Evolutionary conservation across 2,888 invertebrate species (phyloP).

Genomic region (Melanchra persicariae): DNA sequence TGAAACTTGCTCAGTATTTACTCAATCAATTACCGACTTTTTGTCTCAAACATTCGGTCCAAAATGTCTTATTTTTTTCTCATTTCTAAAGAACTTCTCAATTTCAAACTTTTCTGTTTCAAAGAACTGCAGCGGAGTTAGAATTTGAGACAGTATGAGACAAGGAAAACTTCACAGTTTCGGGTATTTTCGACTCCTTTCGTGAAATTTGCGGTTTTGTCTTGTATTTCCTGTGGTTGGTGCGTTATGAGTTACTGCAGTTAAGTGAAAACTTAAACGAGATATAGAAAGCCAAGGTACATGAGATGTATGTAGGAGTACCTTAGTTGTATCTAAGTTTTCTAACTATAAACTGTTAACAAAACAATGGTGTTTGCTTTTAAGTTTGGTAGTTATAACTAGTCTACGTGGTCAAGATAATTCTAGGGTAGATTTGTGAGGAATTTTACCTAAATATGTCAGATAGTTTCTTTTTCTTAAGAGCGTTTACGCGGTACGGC

Average conservation of each 20-base stretch:
- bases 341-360: neutral
- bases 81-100: constrained; percentile 32
- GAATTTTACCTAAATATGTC: too few relatives aligned
- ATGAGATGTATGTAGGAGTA: neutral
- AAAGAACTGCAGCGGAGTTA: constrained; percentile 27
- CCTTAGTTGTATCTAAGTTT: neutral
- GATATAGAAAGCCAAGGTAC: too few relatives aligned
- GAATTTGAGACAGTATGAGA: constrained; percentile 10
- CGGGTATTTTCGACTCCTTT: constrained; percentile 23
- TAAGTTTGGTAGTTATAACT: too few relatives aligned
- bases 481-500: too few relatives aligned
- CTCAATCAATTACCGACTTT: constrained; percentile 54
- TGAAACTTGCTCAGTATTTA: constrained; percentile 40
- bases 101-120: constrained; percentile 47
- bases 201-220: neutral
- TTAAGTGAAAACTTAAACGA: constrained; percentile 11
- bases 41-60: constrained; percentile 29
- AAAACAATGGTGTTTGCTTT: neutral
- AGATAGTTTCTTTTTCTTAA: too few relatives aligned
- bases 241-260: neutral
- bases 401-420: too few relatives aligned
- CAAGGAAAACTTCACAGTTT: constrained; percentile 14
- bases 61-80: constrained; percentile 27
- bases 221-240: neutral
- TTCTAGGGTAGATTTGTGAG: too few relatives aligned